Evolutionary conservation across 2,888 invertebrate species (phyloP).

Genomic region (Drosophila nr. fundita): DNA sequence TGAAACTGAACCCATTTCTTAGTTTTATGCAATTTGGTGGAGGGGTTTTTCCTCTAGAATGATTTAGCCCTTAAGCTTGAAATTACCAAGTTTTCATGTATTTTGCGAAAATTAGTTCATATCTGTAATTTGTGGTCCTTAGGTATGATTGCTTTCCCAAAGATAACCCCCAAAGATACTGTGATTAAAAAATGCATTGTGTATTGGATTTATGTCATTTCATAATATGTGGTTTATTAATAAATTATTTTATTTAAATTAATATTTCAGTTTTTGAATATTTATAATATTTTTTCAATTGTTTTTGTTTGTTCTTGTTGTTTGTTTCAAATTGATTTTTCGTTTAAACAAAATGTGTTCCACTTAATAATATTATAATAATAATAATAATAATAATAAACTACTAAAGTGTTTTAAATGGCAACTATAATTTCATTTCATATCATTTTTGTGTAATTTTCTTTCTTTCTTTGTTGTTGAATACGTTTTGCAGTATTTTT

Average conservation of each 20-base stretch:
- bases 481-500: constrained; percentile 43
- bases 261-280: constrained; percentile 78
- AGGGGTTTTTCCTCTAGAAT: too few relatives aligned
- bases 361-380: constrained; percentile 68
- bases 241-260: constrained; percentile 80
- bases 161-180: neutral
- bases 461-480: constrained; percentile 32
- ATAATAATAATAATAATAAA: constrained; percentile 62
- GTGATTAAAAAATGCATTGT: neutral
- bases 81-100: neutral
- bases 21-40: neutral
- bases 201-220: constrained; percentile 68
- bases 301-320: constrained; percentile 25
- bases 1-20: neutral
- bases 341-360: constrained; percentile 63
- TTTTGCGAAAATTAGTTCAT: neutral
- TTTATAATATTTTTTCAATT: constrained; percentile 72
- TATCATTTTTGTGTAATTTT: constrained; percentile 23
- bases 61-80: too few relatives aligned
- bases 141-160: neutral
- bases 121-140: neutral
- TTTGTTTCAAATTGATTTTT: constrained; percentile 41
- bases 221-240: constrained; percentile 80
- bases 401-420: constrained; percentile 77
- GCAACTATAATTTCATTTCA: constrained; percentile 73